Evolutionary conservation across 2,888 invertebrate species (phyloP).

Genomic region (Nymphalis polychloros): DNA sequence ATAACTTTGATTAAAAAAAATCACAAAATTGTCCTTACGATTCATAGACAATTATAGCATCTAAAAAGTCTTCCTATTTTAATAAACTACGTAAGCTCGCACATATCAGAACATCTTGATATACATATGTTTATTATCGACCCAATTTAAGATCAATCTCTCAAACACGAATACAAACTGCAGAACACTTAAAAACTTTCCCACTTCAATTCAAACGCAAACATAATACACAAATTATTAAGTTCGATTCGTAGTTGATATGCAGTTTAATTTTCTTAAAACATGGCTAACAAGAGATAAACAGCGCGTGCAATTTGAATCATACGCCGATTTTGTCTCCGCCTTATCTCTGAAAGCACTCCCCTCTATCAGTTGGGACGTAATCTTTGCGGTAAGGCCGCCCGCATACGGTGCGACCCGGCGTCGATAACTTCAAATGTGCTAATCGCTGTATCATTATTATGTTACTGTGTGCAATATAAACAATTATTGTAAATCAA

Average conservation of each 20-base stretch:
- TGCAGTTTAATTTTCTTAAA: conserved; percentile 30
- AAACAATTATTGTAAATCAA: not conserved
- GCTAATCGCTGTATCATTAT: conserved; percentile 22
- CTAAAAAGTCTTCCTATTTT: too few species aligned
- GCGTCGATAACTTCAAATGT: conserved; percentile 9
- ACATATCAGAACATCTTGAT: not conserved
- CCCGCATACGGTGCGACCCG: conserved; percentile 29
- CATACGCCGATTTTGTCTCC: conserved; percentile 62
- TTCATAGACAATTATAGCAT: too few species aligned
- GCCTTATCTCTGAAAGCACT: conserved; percentile 66
- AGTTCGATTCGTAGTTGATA: conserved; percentile 10
- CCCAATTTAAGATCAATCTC: not conserved
- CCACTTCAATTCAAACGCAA: not conserved
- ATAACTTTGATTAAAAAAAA: too few species aligned
- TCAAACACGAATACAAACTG: not conserved
- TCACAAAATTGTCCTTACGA: too few species aligned
- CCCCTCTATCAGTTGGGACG: conserved; percentile 54
- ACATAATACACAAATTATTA: conserved; percentile 10
- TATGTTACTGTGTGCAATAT: not conserved
- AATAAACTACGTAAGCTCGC: too few species aligned
- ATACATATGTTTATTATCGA: not conserved
- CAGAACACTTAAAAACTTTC: not conserved
- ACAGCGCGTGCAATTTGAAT: conserved; percentile 54
- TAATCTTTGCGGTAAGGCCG: conserved; percentile 54
- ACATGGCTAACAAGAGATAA: conserved; percentile 37